phyloP scores from a whole-genome alignment of 2,888 invertebrate genomes.

The Ptilodon capucinus region DNA sequence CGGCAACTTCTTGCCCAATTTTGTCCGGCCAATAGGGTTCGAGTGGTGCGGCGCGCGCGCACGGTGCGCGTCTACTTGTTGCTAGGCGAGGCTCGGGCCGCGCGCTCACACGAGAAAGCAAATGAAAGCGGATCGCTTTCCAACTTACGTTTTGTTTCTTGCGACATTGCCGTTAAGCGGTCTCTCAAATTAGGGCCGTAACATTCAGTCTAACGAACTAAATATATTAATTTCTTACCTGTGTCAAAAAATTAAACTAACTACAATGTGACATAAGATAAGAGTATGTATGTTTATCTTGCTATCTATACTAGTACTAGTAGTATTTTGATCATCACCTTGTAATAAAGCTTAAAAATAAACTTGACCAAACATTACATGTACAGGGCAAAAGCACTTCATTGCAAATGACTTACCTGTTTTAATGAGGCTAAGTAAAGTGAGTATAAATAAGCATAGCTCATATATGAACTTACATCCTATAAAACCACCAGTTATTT shows the following conservation, averaged over 20 bases:
- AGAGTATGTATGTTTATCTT: too few relatives aligned
- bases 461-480: neutral
- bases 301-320: too few relatives aligned
- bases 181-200: constrained; percentile 1
- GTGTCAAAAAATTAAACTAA: too few relatives aligned
- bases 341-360: too few relatives aligned
- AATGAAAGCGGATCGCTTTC: constrained; percentile 71
- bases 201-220: neutral
- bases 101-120: constrained; percentile 59
- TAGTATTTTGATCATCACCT: too few relatives aligned
- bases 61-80: constrained; percentile 20
- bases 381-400: too few relatives aligned
- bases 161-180: constrained; percentile 16
- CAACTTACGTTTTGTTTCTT: constrained; percentile 31
- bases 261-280: too few relatives aligned
- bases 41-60: constrained; percentile 14
- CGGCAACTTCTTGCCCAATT: constrained; percentile 22
- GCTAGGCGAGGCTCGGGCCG: constrained; percentile 37
- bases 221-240: too few relatives aligned
- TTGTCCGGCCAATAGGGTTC: constrained; percentile 29
- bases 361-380: too few relatives aligned
- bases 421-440: too few relatives aligned
- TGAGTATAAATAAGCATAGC: neutral
- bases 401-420: too few relatives aligned
- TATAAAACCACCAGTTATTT: neutral